Conservation (phyloP, 2,888 invertebrate species). For the Drosophila paracracens region DNA sequence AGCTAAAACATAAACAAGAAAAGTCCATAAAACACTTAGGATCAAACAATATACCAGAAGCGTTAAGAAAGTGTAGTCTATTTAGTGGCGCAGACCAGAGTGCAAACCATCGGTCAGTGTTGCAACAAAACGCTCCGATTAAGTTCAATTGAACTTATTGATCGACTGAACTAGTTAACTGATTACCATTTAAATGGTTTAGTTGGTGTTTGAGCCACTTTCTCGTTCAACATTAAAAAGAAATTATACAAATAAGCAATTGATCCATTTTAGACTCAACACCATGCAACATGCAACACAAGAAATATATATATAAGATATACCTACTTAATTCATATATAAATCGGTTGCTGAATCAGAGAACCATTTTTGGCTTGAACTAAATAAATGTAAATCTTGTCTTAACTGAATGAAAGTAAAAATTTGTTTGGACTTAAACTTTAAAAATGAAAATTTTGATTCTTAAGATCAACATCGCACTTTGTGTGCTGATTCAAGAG, state of each 20-base stretch:
- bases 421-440: background rate
- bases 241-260: background rate
- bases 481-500: background rate
- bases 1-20: conserved; percentile 71
- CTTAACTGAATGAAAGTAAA: background rate
- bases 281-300: background rate
- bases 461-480: background rate
- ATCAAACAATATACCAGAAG: conserved; percentile 60
- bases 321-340: background rate
- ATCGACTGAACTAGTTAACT: background rate
- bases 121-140: background rate
- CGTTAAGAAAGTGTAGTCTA: conserved; percentile 60
- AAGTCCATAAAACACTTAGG: conserved; percentile 81
- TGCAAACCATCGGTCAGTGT: conserved; percentile 1
- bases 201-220: background rate
- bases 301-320: too few relatives aligned
- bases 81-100: conserved; percentile 39
- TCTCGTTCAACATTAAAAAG: background rate
- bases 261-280: background rate
- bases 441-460: background rate
- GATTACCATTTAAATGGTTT: background rate
- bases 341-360: background rate
- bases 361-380: background rate
- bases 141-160: background rate
- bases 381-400: background rate